Evolutionary conservation across 2,888 invertebrate species (phyloP), one percentile per base, ranked within the genome.

Genomic region (Phyllotreta striolata): DNA sequence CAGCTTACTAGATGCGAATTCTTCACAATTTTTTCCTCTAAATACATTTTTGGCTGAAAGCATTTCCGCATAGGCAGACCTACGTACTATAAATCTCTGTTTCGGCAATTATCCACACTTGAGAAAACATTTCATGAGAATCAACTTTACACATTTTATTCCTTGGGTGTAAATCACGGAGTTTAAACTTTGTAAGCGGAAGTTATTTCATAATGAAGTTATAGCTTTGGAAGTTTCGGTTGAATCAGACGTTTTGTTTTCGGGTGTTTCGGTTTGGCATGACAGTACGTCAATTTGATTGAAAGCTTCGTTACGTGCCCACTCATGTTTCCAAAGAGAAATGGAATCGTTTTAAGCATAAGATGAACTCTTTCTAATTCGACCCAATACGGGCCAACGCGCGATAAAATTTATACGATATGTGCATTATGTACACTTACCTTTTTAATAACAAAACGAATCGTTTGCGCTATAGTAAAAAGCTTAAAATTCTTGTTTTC

Each of bases 131-230:
- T 60, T 44, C 52, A 43, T 44, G 60, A 44, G 52, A 56, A 54
- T 60, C 52, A 44, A 60, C 44, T 52, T 44, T 52, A 14, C 44
- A 52, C 52, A 60, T 60, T 60, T 60, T 60, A 60, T 60, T 52
- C 40, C 37, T 43, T 12, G 44, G 14, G 60, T 60, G 60, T 60
- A 60, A 60, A 60, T 60, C 60, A 60, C 10, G 24, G 49, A 60
- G 60, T 60, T 60, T 60, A 60, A 54, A 60, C 37, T 60, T 60
- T 52, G 43, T 52, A 60, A 60, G 44, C 44, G 44, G 60, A 60
- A 60, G 60, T 60, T 60, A 60, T 60, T 60, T 52, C 60, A 60
- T 60, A 60, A 60, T 60, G 60, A 60, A 60, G 60, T 60, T 54
- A 24, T 24, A 52, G 60, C 37, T 52, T 60, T 13, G 43, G 44